Evolutionary conservation across 2,797 vertebrate species (phyloP).

Genomic region (Sphenopsis melanotis): DNA sequence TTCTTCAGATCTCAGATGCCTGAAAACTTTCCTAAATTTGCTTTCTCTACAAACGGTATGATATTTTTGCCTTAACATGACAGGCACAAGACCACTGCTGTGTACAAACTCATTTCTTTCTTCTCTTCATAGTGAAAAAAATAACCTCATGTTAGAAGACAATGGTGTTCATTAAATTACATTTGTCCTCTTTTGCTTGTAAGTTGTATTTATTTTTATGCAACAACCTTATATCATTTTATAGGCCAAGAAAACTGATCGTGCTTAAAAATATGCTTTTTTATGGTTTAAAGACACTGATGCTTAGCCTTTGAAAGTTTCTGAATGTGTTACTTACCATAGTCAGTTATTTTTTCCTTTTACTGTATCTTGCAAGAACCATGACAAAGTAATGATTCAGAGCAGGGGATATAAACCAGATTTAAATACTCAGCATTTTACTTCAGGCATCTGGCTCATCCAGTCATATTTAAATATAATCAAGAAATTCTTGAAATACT

Average conservation of each 20-base stretch:
- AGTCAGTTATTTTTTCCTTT: not conserved
- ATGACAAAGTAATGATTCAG: not conserved
- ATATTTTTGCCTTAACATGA: not conserved
- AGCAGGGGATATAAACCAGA: slow-evolving; percentile 12
- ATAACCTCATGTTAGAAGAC: not conserved
- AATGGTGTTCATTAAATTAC: not conserved
- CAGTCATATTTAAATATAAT: slow-evolving; percentile 28
- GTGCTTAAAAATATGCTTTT: not conserved
- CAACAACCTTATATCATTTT: not conserved
- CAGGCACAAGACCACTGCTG: not conserved
- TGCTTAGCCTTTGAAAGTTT: not conserved
- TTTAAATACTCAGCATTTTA: slow-evolving; percentile 49
- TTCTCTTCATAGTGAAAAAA: not conserved
- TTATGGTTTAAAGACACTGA: not conserved
- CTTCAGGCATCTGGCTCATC: slow-evolving; percentile 24
- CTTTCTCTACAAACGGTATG: not conserved
- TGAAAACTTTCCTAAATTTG: not conserved
- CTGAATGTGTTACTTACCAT: not conserved
- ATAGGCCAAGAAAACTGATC: not conserved
- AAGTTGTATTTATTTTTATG: not conserved
- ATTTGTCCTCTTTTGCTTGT: not conserved
- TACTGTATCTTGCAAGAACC: not conserved
- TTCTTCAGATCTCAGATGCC: not conserved
- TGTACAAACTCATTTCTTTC: not conserved
- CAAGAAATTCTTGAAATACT: slow-evolving; percentile 44